Evolutionary conservation across 2,797 vertebrate genomes (phyloP), one percentile per base, ranked within the genome.

Genomic region (Picus viridis): DNA sequence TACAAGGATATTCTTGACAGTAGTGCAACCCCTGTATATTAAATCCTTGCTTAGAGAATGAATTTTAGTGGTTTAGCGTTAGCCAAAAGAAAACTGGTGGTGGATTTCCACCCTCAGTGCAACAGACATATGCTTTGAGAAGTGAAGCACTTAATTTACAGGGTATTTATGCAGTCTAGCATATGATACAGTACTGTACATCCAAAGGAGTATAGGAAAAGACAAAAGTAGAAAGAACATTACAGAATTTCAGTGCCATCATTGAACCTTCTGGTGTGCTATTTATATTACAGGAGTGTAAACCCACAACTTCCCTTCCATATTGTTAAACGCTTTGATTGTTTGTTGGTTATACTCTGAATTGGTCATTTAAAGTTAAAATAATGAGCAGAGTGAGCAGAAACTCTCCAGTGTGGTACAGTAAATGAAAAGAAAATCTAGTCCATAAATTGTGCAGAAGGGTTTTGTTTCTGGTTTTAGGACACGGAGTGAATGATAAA

Each of bases 61-160:
- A 94, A 88, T 13, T 93, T 97, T 89, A 87, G 95, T 86, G 82
- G 89, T 97, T 96, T 97, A 98, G 96, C 96, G 92, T 95, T 93
- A 98, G 97, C 97, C 97, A 97, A 97, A 97, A 97, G 91, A 96
- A 97, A 97, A 97, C 88, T 92, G 83, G 96, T 97, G 95, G 94
- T 94, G 96, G 96, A 97, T 98, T 97, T 97, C 95, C 97, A 98
- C 97, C 97, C 97, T 98, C 97, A 97, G 98, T 98, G 98, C 97
- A 97, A 98, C 97, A 98, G 97, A 97, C 97, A 97, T 71, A 97
- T 96, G 96, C 96, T 97, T 97, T 95, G 96, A 97, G 97, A 97
- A 92, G 96, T 96, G 94, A 97, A 97, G 96, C 96, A 97, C 95
- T 96, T 96, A 96, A 95, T 96, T 97, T 97, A 98, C 97, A 97